A percentile compares a stretch with the other conserved stretches of the same genome.
phyloP scores from a whole-genome alignment of 2,888 invertebrate genomes.

The Oasisia sp. region DNA sequence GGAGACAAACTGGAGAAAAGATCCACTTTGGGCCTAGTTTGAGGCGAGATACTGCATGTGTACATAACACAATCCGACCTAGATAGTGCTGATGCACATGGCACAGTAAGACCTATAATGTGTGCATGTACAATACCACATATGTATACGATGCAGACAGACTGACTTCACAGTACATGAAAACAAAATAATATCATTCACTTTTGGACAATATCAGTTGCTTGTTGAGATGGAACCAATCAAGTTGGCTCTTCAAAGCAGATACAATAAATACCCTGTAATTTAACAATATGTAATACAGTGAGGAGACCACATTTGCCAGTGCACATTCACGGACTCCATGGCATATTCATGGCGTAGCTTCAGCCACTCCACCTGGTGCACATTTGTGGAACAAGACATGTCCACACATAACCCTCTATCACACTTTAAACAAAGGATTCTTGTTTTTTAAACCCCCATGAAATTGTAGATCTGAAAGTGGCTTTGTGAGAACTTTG shows the following conservation, averaged over 20 bases:
- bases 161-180: background rate
- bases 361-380: background rate
- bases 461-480: slow-evolving; percentile 8
- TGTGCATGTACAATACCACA: no score
- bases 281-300: background rate
- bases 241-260: background rate
- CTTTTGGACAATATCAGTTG: slow-evolving; percentile 5
- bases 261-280: slow-evolving; percentile 13
- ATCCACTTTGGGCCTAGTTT: background rate
- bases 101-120: no score
- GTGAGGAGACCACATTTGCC: background rate
- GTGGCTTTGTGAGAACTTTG: background rate
- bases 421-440: background rate
- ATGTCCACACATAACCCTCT: background rate
- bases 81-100: no score
- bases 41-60: no score
- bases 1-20: background rate
- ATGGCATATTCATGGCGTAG: background rate
- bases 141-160: background rate
- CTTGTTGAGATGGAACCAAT: background rate
- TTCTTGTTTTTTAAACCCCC: background rate
- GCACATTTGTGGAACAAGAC: background rate
- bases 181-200: background rate
- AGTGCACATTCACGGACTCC: background rate
- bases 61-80: no score